These are phyloP conservation scores for Leptopilina clavipes DNA, from an alignment of 1,140 invertebrate genomes.

Conservation along the genomic window DNA sequence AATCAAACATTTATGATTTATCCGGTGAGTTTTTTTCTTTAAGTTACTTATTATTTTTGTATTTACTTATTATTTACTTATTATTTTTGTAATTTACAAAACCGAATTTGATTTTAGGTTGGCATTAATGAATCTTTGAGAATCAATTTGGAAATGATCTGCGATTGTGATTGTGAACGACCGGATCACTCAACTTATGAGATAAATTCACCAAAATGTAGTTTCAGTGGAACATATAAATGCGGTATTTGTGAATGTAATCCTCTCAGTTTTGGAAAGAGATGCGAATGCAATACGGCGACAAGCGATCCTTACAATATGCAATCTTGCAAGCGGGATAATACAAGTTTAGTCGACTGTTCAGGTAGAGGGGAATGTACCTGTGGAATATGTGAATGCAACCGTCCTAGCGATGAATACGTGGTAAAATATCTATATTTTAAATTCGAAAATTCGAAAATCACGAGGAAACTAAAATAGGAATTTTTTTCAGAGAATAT, in stretches of 20 bases:
- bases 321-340: constrained; percentile 83
- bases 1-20: constrained; percentile 31
- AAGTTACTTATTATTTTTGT: not conserved
- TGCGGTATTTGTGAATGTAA: constrained; percentile 62
- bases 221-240: constrained; percentile 55
- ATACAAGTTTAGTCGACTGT: constrained; percentile 81
- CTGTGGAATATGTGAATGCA: constrained; percentile 88
- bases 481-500: constrained; percentile 78
- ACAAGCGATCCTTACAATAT: constrained; percentile 61
- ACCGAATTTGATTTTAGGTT: constrained; percentile 57
- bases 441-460: not conserved
- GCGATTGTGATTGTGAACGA: constrained; percentile 57
- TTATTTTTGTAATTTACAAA: no score
- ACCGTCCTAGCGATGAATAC: constrained; percentile 60
- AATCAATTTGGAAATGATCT: constrained; percentile 58
- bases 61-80: no score
- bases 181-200: constrained; percentile 40
- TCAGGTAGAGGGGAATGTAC: constrained; percentile 84
- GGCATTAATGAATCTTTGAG: constrained; percentile 45
- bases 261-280: constrained; percentile 57
- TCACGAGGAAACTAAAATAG: not conserved
- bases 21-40: constrained; percentile 11
- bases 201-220: constrained; percentile 21
- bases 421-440: constrained; percentile 63
- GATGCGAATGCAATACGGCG: not conserved